Evolutionary conservation across 2,888 invertebrate genomes (phyloP).

Genomic region (Lasioglossum figueresi): DNA sequence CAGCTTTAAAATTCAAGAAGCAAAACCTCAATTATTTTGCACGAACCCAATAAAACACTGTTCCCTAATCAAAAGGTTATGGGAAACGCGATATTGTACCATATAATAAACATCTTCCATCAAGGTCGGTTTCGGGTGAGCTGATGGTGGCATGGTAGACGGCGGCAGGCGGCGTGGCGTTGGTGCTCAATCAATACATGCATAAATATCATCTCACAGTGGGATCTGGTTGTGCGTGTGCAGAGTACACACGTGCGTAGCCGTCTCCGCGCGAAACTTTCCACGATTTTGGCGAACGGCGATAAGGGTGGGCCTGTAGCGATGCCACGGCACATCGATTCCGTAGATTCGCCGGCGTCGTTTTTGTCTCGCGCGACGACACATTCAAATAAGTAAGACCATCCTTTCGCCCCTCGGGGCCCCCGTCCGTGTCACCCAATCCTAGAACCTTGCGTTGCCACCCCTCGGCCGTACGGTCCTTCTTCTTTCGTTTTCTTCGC

Average conservation of each 20-base stretch:
- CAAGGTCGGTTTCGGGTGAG: slow-evolving; percentile 38
- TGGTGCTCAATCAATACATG: slow-evolving; percentile 66
- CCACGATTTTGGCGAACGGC: slow-evolving; percentile 57
- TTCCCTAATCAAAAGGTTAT: not conserved
- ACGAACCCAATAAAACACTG: not conserved
- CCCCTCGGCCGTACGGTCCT: slow-evolving; percentile 65
- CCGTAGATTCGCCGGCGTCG: slow-evolving; percentile 74
- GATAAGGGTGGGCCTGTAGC: slow-evolving; percentile 28
- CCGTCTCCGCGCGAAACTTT: slow-evolving; percentile 37
- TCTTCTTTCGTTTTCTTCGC: slow-evolving; percentile 71
- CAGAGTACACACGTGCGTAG: slow-evolving; percentile 20
- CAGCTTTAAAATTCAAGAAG: not conserved
- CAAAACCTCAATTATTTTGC: not conserved
- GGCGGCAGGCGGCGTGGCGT: slow-evolving; percentile 36
- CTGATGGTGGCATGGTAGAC: slow-evolving; percentile 26
- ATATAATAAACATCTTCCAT: slow-evolving; percentile 11
- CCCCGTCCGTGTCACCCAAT: slow-evolving; percentile 60
- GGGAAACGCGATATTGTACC: not conserved
- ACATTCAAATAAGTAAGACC: slow-evolving; percentile 83
- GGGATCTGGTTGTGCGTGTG: slow-evolving; percentile 19
- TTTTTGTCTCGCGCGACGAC: slow-evolving; percentile 82
- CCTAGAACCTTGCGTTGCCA: slow-evolving; percentile 61
- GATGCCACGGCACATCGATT: slow-evolving; percentile 78
- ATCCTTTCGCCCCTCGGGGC: slow-evolving; percentile 62
- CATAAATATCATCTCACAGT: slow-evolving; percentile 63